phyloP scores from a whole-genome alignment of 2,113 vertebrate species.

The Salvator merianae region DNA sequence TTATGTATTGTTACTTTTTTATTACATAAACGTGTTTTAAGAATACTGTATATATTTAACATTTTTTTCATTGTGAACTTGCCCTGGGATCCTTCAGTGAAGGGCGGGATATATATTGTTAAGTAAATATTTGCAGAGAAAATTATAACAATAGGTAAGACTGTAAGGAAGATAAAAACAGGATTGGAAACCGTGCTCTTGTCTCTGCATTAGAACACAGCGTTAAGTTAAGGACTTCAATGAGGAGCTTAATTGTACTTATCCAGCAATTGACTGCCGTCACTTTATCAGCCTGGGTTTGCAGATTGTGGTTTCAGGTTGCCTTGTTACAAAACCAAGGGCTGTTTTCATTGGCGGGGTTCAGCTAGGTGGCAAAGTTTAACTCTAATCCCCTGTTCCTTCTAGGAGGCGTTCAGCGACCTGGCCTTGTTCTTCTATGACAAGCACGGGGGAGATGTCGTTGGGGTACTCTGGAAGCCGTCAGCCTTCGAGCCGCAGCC shows the following conservation, averaged over 20 bases:
- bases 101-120: too few species aligned
- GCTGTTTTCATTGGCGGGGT: background rate
- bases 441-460: conserved; percentile 87
- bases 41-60: background rate
- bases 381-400: background rate
- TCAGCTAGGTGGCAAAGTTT: background rate
- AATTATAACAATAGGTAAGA: background rate
- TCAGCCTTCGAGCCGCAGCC: conserved; percentile 83
- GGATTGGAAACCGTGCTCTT: background rate
- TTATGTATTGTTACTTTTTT: background rate
- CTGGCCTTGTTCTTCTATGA: conserved; percentile 94
- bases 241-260: background rate
- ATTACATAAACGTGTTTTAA: too few species aligned
- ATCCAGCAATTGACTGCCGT: background rate
- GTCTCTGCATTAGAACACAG: too few species aligned
- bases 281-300: background rate
- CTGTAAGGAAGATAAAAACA: background rate
- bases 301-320: too few species aligned
- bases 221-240: background rate
- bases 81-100: too few species aligned
- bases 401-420: conserved; percentile 86
- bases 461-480: conserved; percentile 94
- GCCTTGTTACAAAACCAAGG: background rate
- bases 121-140: too few species aligned
- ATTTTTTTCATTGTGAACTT: too few species aligned